Evolutionary conservation across 2,113 vertebrate species (phyloP).

Genomic region (Okapia johnstoni): DNA sequence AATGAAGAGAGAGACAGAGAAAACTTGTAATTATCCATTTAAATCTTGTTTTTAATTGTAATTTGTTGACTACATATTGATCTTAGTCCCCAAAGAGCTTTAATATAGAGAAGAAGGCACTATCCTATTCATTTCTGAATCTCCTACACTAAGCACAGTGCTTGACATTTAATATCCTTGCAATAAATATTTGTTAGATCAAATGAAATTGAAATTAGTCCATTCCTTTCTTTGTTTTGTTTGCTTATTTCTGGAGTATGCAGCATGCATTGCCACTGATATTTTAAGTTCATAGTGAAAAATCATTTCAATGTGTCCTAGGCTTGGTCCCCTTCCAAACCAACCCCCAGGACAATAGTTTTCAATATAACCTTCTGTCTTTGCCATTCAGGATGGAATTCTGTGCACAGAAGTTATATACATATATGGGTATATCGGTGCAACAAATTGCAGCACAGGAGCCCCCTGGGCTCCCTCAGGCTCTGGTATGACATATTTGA

Average conservation of each 20-base stretch:
- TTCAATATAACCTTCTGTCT: conserved; percentile 71
- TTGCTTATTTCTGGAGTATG: conserved; percentile 58
- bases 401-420: conserved; percentile 71
- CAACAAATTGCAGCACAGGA: conserved; percentile 60
- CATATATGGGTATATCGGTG: conserved; percentile 69
- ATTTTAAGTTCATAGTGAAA: conserved; percentile 68
- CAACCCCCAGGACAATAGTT: conserved; percentile 64
- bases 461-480: conserved; percentile 51
- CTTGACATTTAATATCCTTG: conserved; percentile 38
- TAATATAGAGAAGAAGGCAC: not conserved
- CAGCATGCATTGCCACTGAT: conserved; percentile 54
- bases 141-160: conserved; percentile 15
- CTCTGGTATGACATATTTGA: conserved; percentile 69
- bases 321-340: conserved; percentile 62
- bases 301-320: conserved; percentile 68
- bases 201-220: conserved; percentile 57
- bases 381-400: conserved; percentile 70
- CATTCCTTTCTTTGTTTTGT: conserved; percentile 43
- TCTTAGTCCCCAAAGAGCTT: not conserved
- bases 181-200: conserved; percentile 56
- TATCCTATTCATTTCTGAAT: conserved; percentile 37
- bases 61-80: conserved; percentile 7
- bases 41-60: conserved; percentile 31
- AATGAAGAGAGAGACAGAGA: not conserved
- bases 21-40: not conserved